A percentile compares a stretch with the other conserved stretches of the same genome.
Evolutionary conservation across 2,113 vertebrate genomes (phyloP).

Genomic region (Dermatemys mawii): DNA sequence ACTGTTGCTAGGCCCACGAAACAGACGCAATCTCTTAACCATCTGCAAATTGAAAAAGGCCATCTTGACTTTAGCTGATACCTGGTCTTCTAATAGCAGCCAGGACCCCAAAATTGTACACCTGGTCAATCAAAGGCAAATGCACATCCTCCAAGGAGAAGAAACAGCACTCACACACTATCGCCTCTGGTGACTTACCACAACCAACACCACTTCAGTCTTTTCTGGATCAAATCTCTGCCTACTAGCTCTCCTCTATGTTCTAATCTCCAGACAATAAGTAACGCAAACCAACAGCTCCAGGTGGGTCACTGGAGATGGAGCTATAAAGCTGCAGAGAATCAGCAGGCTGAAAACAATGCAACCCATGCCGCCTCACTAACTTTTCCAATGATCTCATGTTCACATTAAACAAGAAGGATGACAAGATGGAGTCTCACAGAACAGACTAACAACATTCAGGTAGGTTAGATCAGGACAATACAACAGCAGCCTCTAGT

Average conservation of each 20-base stretch:
- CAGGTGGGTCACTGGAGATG: not conserved
- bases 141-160: not conserved
- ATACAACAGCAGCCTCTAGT: not conserved
- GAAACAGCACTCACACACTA: not conserved
- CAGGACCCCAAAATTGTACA: not conserved
- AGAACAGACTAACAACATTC: not conserved
- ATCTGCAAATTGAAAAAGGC: not conserved
- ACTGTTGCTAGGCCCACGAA: not conserved
- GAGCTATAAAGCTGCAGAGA: slow-evolving; percentile 12
- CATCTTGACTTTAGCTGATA: not conserved
- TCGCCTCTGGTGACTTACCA: not conserved
- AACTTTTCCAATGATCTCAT: slow-evolving; percentile 26
- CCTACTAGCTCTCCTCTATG: not conserved
- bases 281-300: slow-evolving; percentile 20
- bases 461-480: not conserved
- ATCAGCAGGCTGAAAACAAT: slow-evolving; percentile 43
- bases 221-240: not conserved
- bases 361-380: not conserved
- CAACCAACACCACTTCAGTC: not conserved
- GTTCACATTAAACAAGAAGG: not conserved
- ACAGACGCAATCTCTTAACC: not conserved
- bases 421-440: not conserved
- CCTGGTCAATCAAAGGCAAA: not conserved
- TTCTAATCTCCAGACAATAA: not conserved
- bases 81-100: not conserved